These are phyloP conservation scores for Drosophila nr. perissopoda DNA, from an alignment of 2,888 invertebrate species.

Conservation along the genomic window DNA sequence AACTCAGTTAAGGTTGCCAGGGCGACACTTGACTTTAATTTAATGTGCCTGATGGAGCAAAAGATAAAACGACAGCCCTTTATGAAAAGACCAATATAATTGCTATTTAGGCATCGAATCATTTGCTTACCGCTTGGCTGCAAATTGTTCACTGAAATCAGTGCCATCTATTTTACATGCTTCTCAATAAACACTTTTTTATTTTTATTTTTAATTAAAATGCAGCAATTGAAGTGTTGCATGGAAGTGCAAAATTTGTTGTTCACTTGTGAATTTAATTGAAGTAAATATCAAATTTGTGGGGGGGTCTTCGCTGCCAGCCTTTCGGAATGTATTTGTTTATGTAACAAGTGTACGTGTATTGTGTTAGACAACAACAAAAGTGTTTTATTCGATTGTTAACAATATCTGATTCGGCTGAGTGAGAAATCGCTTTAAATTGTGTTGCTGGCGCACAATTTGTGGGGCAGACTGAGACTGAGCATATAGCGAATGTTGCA, in stretches of 20 bases:
- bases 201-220: neutral
- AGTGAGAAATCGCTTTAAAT: constrained; percentile 11
- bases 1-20: constrained; percentile 11
- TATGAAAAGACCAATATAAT: neutral
- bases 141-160: constrained; percentile 6
- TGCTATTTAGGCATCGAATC: neutral
- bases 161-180: neutral
- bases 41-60: constrained; percentile 3
- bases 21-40: constrained; percentile 36
- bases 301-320: neutral
- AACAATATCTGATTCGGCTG: constrained; percentile 13
- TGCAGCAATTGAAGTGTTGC: neutral
- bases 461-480: neutral
- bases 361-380: constrained; percentile 3
- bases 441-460: neutral
- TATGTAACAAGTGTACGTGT: neutral
- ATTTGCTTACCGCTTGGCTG: neutral
- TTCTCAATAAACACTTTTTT: neutral
- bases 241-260: neutral
- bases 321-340: neutral
- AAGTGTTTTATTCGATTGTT: constrained; percentile 10
- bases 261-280: neutral
- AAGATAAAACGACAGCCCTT: neutral
- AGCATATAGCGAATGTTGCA: constrained; percentile 5
- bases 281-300: neutral